phyloP scores from a whole-genome alignment of 2,113 vertebrate species.

The Cynopterus brachyotis region DNA sequence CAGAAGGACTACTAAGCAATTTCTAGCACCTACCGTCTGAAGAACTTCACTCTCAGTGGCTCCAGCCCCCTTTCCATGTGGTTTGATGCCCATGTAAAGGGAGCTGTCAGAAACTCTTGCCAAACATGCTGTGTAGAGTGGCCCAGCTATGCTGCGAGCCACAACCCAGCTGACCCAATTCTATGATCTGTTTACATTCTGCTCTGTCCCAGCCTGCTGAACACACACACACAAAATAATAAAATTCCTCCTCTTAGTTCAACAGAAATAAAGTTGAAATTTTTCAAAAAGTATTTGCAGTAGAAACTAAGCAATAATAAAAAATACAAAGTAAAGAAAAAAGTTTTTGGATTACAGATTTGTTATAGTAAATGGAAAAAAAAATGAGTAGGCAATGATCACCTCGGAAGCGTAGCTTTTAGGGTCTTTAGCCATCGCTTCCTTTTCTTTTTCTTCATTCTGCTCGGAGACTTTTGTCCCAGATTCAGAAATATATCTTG shows the following conservation, averaged over 20 bases:
- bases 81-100: not conserved
- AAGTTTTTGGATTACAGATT: not conserved
- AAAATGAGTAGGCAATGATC: too few relatives aligned
- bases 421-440: not conserved
- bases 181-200: not conserved
- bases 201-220: not conserved
- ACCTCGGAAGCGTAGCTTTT: not conserved
- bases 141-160: too few relatives aligned
- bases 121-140: fast-evolving
- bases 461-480: not conserved
- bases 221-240: not conserved
- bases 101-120: not conserved
- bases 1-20: not conserved
- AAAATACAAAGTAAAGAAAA: not conserved
- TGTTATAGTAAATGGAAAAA: not conserved
- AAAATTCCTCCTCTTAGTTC: not conserved
- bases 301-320: not conserved
- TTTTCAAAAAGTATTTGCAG: constrained; percentile 34
- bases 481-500: constrained; percentile 22
- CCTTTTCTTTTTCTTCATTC: not conserved
- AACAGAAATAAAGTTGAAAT: not conserved
- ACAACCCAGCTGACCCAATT: not conserved
- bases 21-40: not conserved
- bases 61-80: not conserved
- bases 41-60: not conserved